These are phyloP conservation scores for Acanthurus leucopareius DNA, from an alignment of 2,797 vertebrate species.

Conservation along the genomic window DNA sequence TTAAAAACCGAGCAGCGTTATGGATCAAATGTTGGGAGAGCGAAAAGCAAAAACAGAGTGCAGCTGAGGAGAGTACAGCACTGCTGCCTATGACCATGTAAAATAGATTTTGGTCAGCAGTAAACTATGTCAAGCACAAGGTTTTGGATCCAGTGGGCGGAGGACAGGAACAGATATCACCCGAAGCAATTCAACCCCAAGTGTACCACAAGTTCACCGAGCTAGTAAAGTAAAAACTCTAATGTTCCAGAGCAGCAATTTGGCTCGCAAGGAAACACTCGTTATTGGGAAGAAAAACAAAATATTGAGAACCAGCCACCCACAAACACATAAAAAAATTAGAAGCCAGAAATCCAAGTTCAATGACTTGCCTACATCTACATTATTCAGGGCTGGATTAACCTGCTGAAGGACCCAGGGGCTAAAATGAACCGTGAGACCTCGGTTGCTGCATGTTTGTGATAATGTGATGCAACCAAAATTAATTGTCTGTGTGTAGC, in stretches of 20 bases:
- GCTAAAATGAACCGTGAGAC: background rate
- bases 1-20: slow-evolving; percentile 75
- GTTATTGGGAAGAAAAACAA: background rate
- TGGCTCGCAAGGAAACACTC: background rate
- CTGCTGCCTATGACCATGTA: slow-evolving; percentile 9
- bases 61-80: slow-evolving; percentile 10
- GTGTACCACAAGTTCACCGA: background rate
- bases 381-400: background rate
- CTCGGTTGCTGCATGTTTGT: background rate
- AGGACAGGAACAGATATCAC: slow-evolving; percentile 28
- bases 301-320: slow-evolving; percentile 1
- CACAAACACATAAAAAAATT: background rate
- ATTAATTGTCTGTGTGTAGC: background rate
- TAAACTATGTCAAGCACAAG: slow-evolving; percentile 21
- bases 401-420: background rate
- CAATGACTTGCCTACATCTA: background rate
- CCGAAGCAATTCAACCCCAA: slow-evolving; percentile 16
- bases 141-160: slow-evolving; percentile 21
- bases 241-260: background rate
- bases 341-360: background rate
- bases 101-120: slow-evolving; percentile 44
- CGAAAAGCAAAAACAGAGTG: slow-evolving; percentile 49
- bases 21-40: slow-evolving; percentile 75
- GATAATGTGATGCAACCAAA: background rate
- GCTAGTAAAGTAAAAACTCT: background rate